phyloP scores from a whole-genome alignment of 1,140 invertebrate species.

The Coelopa frigida region DNA sequence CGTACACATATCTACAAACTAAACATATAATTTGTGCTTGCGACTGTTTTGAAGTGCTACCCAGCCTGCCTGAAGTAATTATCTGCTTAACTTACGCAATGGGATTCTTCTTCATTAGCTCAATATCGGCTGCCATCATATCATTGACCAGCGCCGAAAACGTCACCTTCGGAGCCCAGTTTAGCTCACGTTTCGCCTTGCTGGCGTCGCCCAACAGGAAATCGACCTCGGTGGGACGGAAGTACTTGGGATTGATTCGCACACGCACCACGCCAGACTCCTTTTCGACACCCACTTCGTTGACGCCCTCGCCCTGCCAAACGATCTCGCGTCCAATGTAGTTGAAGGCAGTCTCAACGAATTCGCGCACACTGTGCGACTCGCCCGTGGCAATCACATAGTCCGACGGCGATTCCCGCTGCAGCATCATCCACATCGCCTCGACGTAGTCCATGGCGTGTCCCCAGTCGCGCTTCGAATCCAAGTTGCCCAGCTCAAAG shows the following conservation, averaged over 20 bases:
- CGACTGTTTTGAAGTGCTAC: too few relatives aligned
- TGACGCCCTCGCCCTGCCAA: constrained; percentile 81
- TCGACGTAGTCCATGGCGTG: constrained; percentile 99
- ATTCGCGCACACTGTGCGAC: constrained; percentile 91
- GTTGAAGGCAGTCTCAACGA: constrained; percentile 87
- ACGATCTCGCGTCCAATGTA: constrained; percentile 63
- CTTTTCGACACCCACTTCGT: constrained; percentile 85
- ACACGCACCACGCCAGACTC: constrained; percentile 74
- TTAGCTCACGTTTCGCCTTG: constrained; percentile 79
- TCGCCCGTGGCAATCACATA: constrained; percentile 97
- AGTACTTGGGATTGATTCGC: constrained; percentile 89
- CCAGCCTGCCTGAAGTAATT: too few relatives aligned
- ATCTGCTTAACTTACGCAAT: constrained; percentile 55
- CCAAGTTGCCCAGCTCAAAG: constrained; percentile 91
- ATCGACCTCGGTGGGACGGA: constrained; percentile 96
- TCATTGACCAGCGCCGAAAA: constrained; percentile 86
- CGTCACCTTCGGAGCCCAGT: constrained; percentile 79
- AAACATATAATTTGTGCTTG: too few relatives aligned
- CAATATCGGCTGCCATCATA: constrained; percentile 92
- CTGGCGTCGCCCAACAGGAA: constrained; percentile 81
- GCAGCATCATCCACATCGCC: constrained; percentile 99
- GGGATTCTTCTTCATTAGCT: constrained; percentile 90
- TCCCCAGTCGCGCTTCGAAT: constrained; percentile 97
- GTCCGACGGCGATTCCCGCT: constrained; percentile 86
- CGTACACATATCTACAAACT: too few relatives aligned